Conservation (phyloP, 1,140 invertebrate species). For the Lepidurus packardi region DNA sequence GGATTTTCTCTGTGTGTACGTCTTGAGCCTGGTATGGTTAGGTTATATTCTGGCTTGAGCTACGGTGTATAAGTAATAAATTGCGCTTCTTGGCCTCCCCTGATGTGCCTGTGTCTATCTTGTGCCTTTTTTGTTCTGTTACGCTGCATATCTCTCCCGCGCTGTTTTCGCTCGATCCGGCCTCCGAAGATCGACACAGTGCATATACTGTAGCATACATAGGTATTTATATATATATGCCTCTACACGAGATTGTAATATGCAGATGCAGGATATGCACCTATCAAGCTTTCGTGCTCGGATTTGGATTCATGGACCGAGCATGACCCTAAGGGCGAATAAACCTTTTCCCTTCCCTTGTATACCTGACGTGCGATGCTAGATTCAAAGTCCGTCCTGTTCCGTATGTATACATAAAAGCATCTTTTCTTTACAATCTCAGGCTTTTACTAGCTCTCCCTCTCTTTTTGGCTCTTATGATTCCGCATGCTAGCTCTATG, state of each 20-base stretch:
- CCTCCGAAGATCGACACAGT: no score
- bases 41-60: not conserved
- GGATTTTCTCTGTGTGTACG: not conserved
- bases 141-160: not conserved
- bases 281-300: constrained; percentile 15
- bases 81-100: constrained; percentile 7
- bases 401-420: not conserved
- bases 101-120: constrained; percentile 4
- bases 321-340: constrained; percentile 7
- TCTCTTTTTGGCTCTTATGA: not conserved
- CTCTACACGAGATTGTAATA: constrained; percentile 7
- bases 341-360: not conserved
- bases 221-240: no score
- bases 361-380: not conserved
- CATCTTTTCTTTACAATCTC: no score
- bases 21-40: not conserved
- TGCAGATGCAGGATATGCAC: constrained; percentile 18
- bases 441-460: not conserved
- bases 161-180: not conserved
- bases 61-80: not conserved
- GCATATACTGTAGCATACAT: no score
- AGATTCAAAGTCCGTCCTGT: not conserved
- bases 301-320: constrained; percentile 9
- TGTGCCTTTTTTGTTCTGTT: not conserved
- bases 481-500: not conserved